These are phyloP conservation scores for Apodemia mormo DNA, from an alignment of 2,888 invertebrate genomes.

Conservation along the genomic window DNA sequence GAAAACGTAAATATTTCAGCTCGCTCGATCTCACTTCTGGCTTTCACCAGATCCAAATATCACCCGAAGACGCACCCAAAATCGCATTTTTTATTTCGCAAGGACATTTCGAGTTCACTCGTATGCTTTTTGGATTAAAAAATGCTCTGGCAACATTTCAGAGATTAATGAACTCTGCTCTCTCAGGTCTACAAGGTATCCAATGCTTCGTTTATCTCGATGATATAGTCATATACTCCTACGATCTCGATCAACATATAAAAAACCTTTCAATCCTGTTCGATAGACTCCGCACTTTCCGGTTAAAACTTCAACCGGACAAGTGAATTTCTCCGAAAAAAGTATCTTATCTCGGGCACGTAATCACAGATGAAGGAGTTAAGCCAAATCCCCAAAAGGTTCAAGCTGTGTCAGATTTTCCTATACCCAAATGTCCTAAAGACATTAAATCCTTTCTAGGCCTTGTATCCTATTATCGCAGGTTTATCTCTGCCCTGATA, in stretches of 20 bases:
- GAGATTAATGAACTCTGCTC: neutral
- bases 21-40: too few species aligned
- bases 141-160: slow-evolving; percentile 10
- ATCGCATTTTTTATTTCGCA: too few species aligned
- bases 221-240: neutral
- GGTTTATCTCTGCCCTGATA: neutral
- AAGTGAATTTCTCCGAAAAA: neutral
- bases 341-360: neutral
- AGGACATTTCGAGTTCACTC: neutral
- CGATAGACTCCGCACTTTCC: neutral
- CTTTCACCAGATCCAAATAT: too few species aligned
- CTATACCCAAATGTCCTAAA: neutral
- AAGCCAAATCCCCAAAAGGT: neutral
- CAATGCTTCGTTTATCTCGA: slow-evolving; percentile 1
- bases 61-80: too few species aligned
- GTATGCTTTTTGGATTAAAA: slow-evolving; percentile 11
- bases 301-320: neutral
- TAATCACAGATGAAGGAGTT: neutral
- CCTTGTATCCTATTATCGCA: neutral
- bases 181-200: neutral
- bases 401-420: neutral
- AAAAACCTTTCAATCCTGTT: neutral
- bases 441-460: neutral
- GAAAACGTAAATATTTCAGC: too few species aligned
- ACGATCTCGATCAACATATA: neutral